These are phyloP conservation scores for Morus bassanus DNA, from an alignment of 2,797 vertebrate genomes.

Conservation along the genomic window DNA sequence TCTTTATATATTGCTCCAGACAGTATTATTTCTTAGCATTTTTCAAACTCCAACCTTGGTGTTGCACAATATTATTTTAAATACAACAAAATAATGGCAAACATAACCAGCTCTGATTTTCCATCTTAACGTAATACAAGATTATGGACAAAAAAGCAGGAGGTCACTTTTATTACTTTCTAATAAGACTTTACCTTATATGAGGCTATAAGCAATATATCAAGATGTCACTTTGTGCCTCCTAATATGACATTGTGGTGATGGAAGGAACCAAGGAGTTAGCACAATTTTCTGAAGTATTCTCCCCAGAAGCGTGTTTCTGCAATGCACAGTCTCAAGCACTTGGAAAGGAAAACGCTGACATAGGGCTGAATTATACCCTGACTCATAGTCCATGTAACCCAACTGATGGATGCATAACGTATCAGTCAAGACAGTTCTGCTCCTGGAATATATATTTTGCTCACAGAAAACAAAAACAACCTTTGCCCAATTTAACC, in stretches of 20 bases:
- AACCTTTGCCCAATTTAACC: neutral
- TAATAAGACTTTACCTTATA: constrained; percentile 74
- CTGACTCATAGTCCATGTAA: constrained; percentile 63
- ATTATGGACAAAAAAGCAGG: constrained; percentile 64
- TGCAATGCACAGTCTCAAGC: constrained; percentile 44
- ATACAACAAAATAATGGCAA: constrained; percentile 58
- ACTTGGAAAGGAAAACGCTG: constrained; percentile 38
- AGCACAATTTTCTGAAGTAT: constrained; percentile 68
- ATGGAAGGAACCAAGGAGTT: constrained; percentile 69
- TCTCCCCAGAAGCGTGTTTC: constrained; percentile 64
- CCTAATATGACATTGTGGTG: constrained; percentile 73
- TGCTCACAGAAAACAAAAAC: neutral
- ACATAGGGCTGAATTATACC: constrained; percentile 58
- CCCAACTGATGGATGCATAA: constrained; percentile 58
- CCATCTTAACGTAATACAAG: constrained; percentile 50
- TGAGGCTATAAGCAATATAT: constrained; percentile 70
- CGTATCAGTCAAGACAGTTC: constrained; percentile 57
- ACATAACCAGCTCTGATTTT: constrained; percentile 53
- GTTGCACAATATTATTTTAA: constrained; percentile 56
- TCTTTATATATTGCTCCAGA: constrained; percentile 55
- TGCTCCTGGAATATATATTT: constrained; percentile 46
- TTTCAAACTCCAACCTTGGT: constrained; percentile 44
- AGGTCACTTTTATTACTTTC: constrained; percentile 72
- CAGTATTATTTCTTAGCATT: constrained; percentile 67
- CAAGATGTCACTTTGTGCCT: constrained; percentile 69